Evolutionary conservation across 2,888 invertebrate species (phyloP), one percentile per base, ranked within the genome.

Genomic region (Brachycybe producta): DNA sequence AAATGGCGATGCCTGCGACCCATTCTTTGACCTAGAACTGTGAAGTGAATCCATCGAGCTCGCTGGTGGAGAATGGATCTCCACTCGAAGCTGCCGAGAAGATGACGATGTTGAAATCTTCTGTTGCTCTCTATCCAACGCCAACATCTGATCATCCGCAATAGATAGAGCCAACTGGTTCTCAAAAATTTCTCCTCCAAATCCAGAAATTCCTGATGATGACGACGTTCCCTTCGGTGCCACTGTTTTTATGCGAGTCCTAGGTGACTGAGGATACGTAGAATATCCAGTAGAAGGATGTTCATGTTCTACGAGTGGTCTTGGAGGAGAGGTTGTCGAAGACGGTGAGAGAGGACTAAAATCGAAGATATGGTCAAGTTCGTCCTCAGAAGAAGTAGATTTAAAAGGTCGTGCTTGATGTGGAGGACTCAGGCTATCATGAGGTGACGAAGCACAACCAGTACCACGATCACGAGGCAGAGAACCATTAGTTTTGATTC

Each of bases 401-500:
- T 57, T 57, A n/a, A 57, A 56, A 41, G 46, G 52, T 34, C 46
- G 41, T 44, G 53, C 52, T 35, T 46, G 49, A 52, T 46, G 41
- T 11, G 36, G 15, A 17, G 45, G 45, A 19, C 45, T 45, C 8
- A 45, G 23, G 23, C 45, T 47, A 34, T 35, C 47, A 28, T 38
- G 30, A 13, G 41, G 30, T 38, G 52, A 49, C 26, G 38, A 23
- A 28, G 48, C 43, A 39, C 45, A 42, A 19, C 56, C 54, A 30
- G 27, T 53, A 13, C 54, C 34, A 11, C 59, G 52, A 44, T 62
- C 83, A 19, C 84, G 70, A 0, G 90, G 86, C 39, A 90, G 67
- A 0, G 88, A 88, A 1, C 90, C 90, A 62, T 90, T 90, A 0
- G 90, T 90, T 64, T 85, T 90, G 51, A 90, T 90, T 59, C 84